Conservation (phyloP, 2,888 invertebrate genomes). For the Eupsilia transversa region DNA sequence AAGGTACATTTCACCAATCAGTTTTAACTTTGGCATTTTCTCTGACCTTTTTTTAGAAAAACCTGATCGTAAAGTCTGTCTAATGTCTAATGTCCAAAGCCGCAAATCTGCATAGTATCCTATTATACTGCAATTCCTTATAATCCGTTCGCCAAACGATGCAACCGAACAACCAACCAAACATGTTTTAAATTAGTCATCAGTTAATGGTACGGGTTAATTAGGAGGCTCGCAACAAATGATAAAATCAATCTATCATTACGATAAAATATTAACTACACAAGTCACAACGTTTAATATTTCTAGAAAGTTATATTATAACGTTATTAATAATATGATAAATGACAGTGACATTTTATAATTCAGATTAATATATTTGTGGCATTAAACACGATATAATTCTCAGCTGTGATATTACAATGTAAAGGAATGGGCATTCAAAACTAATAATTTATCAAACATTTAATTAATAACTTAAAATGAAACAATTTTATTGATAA, state of each 20-base stretch:
- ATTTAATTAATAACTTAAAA: too few relatives aligned
- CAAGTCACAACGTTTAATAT: constrained; percentile 1
- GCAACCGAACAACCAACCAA: too few relatives aligned
- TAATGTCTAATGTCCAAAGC: background rate
- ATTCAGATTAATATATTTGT: background rate
- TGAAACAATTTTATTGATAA: too few relatives aligned
- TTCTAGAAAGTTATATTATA: constrained; percentile 21
- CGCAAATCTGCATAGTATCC: background rate
- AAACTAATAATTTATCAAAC: too few relatives aligned
- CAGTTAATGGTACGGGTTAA: background rate
- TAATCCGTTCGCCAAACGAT: background rate
- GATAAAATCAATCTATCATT: background rate
- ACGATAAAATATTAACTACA: background rate
- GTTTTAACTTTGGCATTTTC: background rate
- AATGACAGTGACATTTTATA: constrained; percentile 5
- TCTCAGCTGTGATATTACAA: background rate
- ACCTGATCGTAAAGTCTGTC: background rate
- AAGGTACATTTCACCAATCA: background rate
- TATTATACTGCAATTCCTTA: background rate
- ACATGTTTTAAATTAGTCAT: too few relatives aligned
- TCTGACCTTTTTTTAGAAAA: background rate
- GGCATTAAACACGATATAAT: background rate
- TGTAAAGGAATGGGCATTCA: background rate
- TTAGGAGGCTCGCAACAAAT: background rate
- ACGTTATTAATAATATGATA: too few relatives aligned